Evolutionary conservation across 30 jellyfish, hydroid and myxozoan species (phyloP).

Genomic region (Hydractinia symbiolongicarpus): DNA sequence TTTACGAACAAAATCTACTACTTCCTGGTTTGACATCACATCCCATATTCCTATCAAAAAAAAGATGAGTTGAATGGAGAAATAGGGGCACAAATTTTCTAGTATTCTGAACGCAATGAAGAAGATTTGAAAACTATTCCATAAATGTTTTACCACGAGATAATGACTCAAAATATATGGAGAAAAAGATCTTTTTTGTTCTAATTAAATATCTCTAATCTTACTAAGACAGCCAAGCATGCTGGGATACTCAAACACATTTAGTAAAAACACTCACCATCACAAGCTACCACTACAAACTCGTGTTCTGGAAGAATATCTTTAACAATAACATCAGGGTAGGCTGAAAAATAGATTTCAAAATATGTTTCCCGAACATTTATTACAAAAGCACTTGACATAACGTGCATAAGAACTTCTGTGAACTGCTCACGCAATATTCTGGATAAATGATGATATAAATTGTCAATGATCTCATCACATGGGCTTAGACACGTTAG

Average conservation of each 20-base stretch:
- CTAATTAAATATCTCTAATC: too few relatives aligned
- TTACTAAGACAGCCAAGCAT: too few relatives aligned
- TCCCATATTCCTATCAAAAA: conserved; percentile 83
- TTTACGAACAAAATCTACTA: conserved; percentile 68
- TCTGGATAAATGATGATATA: not conserved
- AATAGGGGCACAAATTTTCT: not conserved
- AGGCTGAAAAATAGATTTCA: conserved; percentile 40
- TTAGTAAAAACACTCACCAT: conserved; percentile 56
- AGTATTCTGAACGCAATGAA: too few relatives aligned
- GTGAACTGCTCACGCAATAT: not conserved
- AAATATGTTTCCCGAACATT: not conserved
- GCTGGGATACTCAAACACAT: too few relatives aligned
- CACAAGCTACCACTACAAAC: conserved; percentile 82
- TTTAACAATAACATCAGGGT: conserved; percentile 75
- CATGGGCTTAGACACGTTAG: too few relatives aligned
- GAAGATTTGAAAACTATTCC: not conserved
- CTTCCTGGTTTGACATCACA: conserved; percentile 89
- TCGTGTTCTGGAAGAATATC: conserved; percentile 67
- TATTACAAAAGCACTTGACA: too few relatives aligned
- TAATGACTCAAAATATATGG: too few relatives aligned
- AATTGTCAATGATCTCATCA: not conserved
- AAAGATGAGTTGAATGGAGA: not conserved
- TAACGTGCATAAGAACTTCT: not conserved
- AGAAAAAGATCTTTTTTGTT: too few relatives aligned
- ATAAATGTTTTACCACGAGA: too few relatives aligned